Evolutionary conservation across 2,888 invertebrate genomes (phyloP), one percentile per base, ranked within the genome.

Genomic region (Galeopsomyia nigrocyanea): DNA sequence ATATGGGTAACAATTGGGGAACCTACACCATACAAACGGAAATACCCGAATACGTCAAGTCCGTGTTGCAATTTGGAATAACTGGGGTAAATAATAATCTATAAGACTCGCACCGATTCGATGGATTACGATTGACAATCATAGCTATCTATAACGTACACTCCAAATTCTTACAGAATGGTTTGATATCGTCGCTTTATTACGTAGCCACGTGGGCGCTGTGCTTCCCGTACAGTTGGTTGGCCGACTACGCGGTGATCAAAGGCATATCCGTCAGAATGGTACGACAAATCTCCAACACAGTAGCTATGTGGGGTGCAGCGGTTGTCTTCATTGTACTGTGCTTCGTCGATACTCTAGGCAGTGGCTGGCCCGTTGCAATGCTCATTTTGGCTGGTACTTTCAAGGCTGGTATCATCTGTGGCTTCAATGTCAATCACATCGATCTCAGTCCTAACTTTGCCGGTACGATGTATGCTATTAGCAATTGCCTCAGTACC

Each of bases 1-100:
- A 93, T 79, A 88, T 90, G 73, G 90, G 91, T 6, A 91, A 92
- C 78, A 92, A 91, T 78, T 94, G 92, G 92, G 93, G 93, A 10
- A 92, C 91, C 83, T 92, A 91, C 88, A 93, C 91, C 0, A 86
- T 94, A 6, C 87, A 93, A 73, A 92, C 92, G 0, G 90, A 93
- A 84, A 90, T 92, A 78, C 93, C 93, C 0, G 90, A 89, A 0
- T 94, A 92, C 80, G 89, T 93, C 88, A 89, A 88, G 73, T 87
- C 87, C 51, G 90, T 92, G 0, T 86, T 92, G 39, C 6, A 58
- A 70, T 51, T 70, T 14, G 46, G 56, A 16, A 70, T 69, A 10
- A 19, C 39, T 3, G 19, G 16, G 65, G 64, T 71, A 53, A 21
- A 50, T 3, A 49, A 5, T 26, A 26, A 5, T 26, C 5, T 26